A percentile compares a stretch with the other conserved stretches of the same genome.
These are phyloP conservation scores for Eulemur macaco DNA, from an alignment of 2,113 vertebrate species.

Conservation along the genomic window DNA sequence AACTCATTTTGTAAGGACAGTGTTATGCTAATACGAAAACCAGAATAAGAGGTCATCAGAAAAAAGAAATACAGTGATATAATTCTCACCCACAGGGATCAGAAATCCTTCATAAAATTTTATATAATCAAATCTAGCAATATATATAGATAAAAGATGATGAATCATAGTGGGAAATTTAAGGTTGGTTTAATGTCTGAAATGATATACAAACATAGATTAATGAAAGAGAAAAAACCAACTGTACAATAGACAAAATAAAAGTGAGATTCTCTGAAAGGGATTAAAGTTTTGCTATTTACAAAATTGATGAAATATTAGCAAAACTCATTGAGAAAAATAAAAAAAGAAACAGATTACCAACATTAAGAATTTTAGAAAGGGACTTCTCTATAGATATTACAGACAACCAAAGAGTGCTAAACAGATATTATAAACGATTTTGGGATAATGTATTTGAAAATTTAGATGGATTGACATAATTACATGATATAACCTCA, in stretches of 20 bases:
- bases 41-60: not conserved
- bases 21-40: not conserved
- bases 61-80: not conserved
- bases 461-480: not conserved
- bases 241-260: not conserved
- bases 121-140: not conserved
- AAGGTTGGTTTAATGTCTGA: not conserved
- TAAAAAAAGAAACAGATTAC: not conserved
- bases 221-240: not conserved
- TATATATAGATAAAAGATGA: not conserved
- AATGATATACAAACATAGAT: not conserved
- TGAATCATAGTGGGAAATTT: not conserved
- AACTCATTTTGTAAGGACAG: not conserved
- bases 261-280: not conserved
- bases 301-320: not conserved
- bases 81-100: not conserved
- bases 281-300: not conserved
- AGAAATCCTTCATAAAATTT: not conserved
- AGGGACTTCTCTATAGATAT: not conserved
- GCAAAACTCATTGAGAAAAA: not conserved
- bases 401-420: not conserved
- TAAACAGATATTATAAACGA: not conserved
- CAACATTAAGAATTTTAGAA: not conserved
- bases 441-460: not conserved
- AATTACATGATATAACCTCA: not conserved